Evolutionary conservation across 2,113 vertebrate species (phyloP).

Genomic region (Rhabdomys dilectus): DNA sequence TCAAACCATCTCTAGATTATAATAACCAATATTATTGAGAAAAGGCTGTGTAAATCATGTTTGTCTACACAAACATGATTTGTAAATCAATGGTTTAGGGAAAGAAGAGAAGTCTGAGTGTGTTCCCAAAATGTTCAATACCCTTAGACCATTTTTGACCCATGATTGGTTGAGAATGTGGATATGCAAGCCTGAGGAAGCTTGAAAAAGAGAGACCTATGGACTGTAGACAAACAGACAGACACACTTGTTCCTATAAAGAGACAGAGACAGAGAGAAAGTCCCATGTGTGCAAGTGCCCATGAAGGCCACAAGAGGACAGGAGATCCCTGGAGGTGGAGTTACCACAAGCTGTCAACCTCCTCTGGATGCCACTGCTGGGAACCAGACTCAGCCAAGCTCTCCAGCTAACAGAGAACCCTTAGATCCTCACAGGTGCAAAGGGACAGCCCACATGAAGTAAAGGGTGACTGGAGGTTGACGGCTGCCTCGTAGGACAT

Average conservation of each 20-base stretch:
- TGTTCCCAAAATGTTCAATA: background rate
- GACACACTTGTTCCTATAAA: background rate
- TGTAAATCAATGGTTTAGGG: background rate
- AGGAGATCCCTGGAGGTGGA: background rate
- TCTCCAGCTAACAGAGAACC: background rate
- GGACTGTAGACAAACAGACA: background rate
- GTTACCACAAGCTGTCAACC: background rate
- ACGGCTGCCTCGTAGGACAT: background rate
- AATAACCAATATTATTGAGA: background rate
- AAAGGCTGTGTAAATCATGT: background rate
- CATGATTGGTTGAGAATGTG: background rate
- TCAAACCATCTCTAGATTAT: background rate
- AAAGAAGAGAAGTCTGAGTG: background rate
- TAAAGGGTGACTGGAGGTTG: too few species aligned
- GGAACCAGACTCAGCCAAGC: background rate
- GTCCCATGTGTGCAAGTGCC: background rate
- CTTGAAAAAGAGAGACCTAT: background rate
- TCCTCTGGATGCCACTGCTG: background rate
- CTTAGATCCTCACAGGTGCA: background rate
- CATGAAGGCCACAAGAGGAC: background rate
- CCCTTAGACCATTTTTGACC: background rate
- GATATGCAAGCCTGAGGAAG: background rate
- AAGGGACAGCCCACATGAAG: fast-evolving
- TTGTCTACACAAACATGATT: too few species aligned
- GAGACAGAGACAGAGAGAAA: background rate